phyloP scores from a whole-genome alignment of 2,113 vertebrate species.

The Dipodomys spectabilis region DNA sequence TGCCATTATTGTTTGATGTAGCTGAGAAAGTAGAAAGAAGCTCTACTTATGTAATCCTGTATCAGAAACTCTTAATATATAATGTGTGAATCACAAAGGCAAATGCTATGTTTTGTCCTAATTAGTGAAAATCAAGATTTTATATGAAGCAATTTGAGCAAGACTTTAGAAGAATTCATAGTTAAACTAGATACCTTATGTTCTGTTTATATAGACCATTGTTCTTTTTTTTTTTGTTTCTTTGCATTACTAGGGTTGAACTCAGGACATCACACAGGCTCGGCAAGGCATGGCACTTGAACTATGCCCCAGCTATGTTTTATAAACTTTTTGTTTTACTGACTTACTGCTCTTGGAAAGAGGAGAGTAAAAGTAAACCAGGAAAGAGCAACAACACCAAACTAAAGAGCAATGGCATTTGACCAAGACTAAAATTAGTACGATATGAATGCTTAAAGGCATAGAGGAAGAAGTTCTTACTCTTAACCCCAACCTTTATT shows the following conservation, averaged over 20 bases:
- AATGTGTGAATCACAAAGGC: slow-evolving; percentile 60
- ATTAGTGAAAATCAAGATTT: slow-evolving; percentile 54
- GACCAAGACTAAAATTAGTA: not conserved
- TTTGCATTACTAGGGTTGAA: too few species aligned
- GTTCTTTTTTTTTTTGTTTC: not conserved
- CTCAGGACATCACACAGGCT: too few species aligned
- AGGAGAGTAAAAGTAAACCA: slow-evolving; percentile 12
- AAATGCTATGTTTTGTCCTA: slow-evolving; percentile 48
- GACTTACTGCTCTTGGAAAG: not conserved
- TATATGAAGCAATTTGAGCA: slow-evolving; percentile 16
- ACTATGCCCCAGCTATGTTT: not conserved
- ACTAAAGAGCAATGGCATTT: not conserved
- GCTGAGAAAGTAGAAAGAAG: slow-evolving; percentile 61
- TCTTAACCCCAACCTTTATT: not conserved
- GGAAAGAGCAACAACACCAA: not conserved
- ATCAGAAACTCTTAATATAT: slow-evolving; percentile 63
- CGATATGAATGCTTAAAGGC: not conserved
- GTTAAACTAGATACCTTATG: not conserved
- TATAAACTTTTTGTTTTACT: not conserved
- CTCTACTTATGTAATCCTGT: slow-evolving; percentile 63
- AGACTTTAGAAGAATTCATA: slow-evolving; percentile 10
- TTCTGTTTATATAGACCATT: not conserved
- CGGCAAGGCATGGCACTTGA: too few species aligned
- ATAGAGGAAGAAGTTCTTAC: not conserved
- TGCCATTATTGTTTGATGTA: slow-evolving; percentile 34